Evolutionary conservation across 2,113 vertebrate species (phyloP).

Genomic region (Ginglymostoma cirratum): DNA sequence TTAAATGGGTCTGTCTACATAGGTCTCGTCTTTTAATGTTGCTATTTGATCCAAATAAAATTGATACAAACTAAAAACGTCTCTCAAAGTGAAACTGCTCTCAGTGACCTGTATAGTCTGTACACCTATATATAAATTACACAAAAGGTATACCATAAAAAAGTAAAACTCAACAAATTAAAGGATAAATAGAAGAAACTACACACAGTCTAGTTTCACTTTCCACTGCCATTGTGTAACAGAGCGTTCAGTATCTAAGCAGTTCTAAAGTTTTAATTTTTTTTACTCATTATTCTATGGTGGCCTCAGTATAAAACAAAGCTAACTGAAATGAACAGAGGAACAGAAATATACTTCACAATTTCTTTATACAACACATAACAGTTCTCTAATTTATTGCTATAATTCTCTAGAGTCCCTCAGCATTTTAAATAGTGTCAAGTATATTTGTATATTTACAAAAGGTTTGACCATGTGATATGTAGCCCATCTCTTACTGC

Average conservation of each 20-base stretch:
- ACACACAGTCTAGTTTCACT: slow-evolving; percentile 36
- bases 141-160: slow-evolving; percentile 34
- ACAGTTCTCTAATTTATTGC: slow-evolving; percentile 38
- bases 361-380: slow-evolving; percentile 36
- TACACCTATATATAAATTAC: slow-evolving; percentile 38
- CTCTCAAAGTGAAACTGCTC: slow-evolving; percentile 20
- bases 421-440: slow-evolving; percentile 37
- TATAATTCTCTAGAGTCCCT: slow-evolving; percentile 38
- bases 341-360: slow-evolving; percentile 37
- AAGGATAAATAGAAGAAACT: slow-evolving; percentile 36
- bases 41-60: slow-evolving; percentile 31
- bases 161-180: slow-evolving; percentile 34
- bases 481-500: slow-evolving; percentile 11
- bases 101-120: slow-evolving; percentile 36
- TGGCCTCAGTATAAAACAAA: slow-evolving; percentile 35
- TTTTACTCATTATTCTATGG: slow-evolving; percentile 33
- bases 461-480: slow-evolving; percentile 32
- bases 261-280: slow-evolving; percentile 15
- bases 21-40: neutral
- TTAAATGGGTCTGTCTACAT: slow-evolving; percentile 13
- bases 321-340: slow-evolving; percentile 33
- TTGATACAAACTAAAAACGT: slow-evolving; percentile 21
- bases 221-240: slow-evolving; percentile 35
- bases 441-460: slow-evolving; percentile 38
- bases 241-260: slow-evolving; percentile 26